These are phyloP conservation scores for Achatina immaculata DNA, from an alignment of 1,140 invertebrate genomes.

Conservation along the genomic window DNA sequence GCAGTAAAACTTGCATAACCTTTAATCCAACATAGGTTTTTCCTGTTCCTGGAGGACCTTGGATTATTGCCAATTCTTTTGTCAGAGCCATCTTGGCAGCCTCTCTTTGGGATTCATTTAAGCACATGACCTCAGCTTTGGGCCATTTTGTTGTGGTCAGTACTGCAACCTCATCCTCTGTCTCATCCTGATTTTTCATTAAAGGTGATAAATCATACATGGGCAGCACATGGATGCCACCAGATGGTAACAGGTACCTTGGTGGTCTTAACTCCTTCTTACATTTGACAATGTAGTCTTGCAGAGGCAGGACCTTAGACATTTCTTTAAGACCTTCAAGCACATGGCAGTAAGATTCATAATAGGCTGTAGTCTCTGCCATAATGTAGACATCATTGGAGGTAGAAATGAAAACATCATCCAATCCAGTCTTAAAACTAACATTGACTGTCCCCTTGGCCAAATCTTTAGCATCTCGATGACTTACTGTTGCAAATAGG, in stretches of 20 bases:
- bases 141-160: constrained; percentile 23
- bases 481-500: constrained; percentile 78
- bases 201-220: constrained; percentile 31
- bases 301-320: constrained; percentile 66
- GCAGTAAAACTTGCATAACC: constrained; percentile 66
- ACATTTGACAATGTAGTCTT: constrained; percentile 62
- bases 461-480: constrained; percentile 72
- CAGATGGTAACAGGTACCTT: constrained; percentile 48
- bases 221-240: not conserved
- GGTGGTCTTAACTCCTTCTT: constrained; percentile 54
- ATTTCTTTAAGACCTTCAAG: constrained; percentile 69
- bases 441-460: constrained; percentile 56
- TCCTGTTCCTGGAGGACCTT: constrained; percentile 71
- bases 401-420: constrained; percentile 26
- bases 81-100: constrained; percentile 72
- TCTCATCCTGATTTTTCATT: not conserved
- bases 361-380: constrained; percentile 73
- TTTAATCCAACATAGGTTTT: constrained; percentile 66
- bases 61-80: constrained; percentile 78
- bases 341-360: constrained; percentile 73
- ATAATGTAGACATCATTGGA: constrained; percentile 61
- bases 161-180: not conserved
- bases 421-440: constrained; percentile 66
- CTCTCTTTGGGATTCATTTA: constrained; percentile 45
- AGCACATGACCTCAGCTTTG: constrained; percentile 13